A percentile compares a stretch with the other conserved stretches of the same genome.
Conservation (phyloP, 2,113 vertebrate species). For the Dromiciops gliroides region DNA sequence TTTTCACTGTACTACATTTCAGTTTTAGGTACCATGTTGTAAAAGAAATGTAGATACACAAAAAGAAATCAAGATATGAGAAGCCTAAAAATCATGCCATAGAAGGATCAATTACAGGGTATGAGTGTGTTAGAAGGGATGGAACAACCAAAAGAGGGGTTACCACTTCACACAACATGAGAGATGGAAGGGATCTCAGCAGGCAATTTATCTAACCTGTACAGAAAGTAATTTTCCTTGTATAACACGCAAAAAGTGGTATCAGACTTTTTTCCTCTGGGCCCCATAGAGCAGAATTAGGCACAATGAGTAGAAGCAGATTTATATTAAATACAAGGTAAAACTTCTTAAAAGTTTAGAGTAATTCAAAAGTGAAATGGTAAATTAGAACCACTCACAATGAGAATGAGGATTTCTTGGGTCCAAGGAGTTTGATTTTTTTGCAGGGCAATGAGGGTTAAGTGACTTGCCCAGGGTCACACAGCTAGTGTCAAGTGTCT, state of each 20-base stretch:
- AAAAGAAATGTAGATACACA: too few species aligned
- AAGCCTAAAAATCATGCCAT: background rate
- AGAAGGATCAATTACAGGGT: background rate
- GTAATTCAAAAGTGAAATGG: background rate
- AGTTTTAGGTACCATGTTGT: too few species aligned
- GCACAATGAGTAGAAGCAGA: background rate
- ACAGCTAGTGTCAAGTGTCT: too few species aligned
- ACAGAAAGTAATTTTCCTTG: background rate
- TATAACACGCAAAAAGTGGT: background rate
- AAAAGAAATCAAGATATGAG: too few species aligned
- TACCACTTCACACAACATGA: background rate
- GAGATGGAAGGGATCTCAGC: background rate
- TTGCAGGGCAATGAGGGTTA: too few species aligned
- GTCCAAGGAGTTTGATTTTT: too few species aligned
- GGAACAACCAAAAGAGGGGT: background rate
- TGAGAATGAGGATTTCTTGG: background rate
- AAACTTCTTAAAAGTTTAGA: background rate
- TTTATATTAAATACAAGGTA: background rate
- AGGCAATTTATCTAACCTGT: too few species aligned
- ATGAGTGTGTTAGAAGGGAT: background rate
- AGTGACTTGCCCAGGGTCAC: too few species aligned
- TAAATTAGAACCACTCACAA: background rate
- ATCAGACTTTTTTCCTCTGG: background rate
- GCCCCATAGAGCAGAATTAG: too few species aligned
- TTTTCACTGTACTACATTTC: too few species aligned